Percentiles rank a stretch among this genome's conserved stretches.
Conservation (phyloP, 2,888 invertebrate genomes). For the Hirtodrosophila cameraria region DNA sequence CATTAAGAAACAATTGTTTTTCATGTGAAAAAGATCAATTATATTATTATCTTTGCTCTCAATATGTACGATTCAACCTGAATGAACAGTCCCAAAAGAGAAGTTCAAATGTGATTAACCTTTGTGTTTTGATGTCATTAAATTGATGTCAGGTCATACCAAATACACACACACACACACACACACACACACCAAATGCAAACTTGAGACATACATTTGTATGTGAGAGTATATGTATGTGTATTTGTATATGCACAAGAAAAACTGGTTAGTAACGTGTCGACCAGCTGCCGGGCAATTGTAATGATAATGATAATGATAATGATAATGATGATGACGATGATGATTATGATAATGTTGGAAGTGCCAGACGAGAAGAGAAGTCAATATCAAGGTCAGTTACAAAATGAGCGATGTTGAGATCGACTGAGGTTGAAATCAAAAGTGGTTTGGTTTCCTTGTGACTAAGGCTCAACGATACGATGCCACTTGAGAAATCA, state of each 20-base stretch:
- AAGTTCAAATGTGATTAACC: slow-evolving; percentile 79
- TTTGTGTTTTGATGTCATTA: slow-evolving; percentile 65
- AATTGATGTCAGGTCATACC: slow-evolving; percentile 57
- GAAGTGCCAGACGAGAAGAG: slow-evolving; percentile 13
- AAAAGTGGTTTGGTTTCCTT: slow-evolving; percentile 49
- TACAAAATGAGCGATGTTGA: slow-evolving; percentile 59
- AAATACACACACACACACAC: slow-evolving; percentile 18
- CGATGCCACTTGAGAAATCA: slow-evolving; percentile 40
- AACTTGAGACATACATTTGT: slow-evolving; percentile 1
- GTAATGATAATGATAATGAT: slow-evolving; percentile 28
- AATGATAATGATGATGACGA: slow-evolving; percentile 16
- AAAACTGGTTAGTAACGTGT: slow-evolving; percentile 59
- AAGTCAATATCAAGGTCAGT: slow-evolving; percentile 79
- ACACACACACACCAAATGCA: slow-evolving; percentile 25
- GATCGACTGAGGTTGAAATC: slow-evolving; percentile 36
- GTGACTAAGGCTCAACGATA: slow-evolving; percentile 27
- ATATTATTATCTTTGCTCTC: slow-evolving; percentile 2
- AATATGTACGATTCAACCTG: background rate
- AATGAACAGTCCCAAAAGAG: slow-evolving; percentile 1
- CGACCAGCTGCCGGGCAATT: slow-evolving; percentile 53
- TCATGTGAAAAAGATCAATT: background rate
- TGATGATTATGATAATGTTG: slow-evolving; percentile 17
- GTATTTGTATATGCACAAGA: background rate
- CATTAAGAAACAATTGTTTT: background rate
- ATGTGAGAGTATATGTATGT: background rate